A percentile compares a stretch with the other conserved stretches of the same genome.
phyloP scores from a whole-genome alignment of 1,140 invertebrate species.

The Lordiphosa stackelbergi region DNA sequence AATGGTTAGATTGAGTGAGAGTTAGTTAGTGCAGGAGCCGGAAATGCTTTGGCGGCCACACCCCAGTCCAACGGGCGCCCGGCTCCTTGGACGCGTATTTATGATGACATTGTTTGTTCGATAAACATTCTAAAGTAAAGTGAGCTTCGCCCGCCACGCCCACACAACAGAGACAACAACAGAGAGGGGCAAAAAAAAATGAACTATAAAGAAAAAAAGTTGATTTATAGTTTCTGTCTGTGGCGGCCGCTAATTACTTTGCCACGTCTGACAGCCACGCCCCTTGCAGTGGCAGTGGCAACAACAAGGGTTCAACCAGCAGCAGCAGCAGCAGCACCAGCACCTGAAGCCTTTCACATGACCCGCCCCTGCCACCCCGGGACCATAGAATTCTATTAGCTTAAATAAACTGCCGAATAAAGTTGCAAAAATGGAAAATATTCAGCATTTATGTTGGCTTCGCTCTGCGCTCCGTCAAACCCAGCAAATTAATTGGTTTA shows the following conservation, averaged over 20 bases:
- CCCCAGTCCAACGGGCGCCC: not conserved
- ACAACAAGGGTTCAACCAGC: constrained; percentile 1
- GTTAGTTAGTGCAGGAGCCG: constrained; percentile 40
- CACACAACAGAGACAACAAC: constrained; percentile 44
- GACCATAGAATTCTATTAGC: constrained; percentile 46
- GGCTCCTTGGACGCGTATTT: constrained; percentile 56
- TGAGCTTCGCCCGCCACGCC: constrained; percentile 26
- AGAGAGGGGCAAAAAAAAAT: not conserved
- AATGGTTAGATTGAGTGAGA: constrained; percentile 10
- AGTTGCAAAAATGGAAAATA: constrained; percentile 27
- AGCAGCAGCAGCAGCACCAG: constrained; percentile 3
- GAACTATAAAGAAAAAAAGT: constrained; percentile 39
- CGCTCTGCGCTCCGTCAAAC: constrained; percentile 6
- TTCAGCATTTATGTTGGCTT: constrained; percentile 4
- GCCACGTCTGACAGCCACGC: constrained; percentile 63
- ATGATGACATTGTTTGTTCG: constrained; percentile 75
- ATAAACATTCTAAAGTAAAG: constrained; percentile 70
- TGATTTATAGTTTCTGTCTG: constrained; percentile 73
- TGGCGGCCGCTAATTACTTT: constrained; percentile 72
- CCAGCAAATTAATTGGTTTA: constrained; percentile 41
- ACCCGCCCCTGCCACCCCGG: not conserved
- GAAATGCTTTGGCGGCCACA: constrained; percentile 36
- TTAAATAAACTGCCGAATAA: constrained; percentile 57
- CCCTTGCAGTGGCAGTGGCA: constrained; percentile 16
- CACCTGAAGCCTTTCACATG: constrained; percentile 44